Evolutionary conservation across 1,140 invertebrate genomes (phyloP).

Genomic region (Oreohelix idahoensis): DNA sequence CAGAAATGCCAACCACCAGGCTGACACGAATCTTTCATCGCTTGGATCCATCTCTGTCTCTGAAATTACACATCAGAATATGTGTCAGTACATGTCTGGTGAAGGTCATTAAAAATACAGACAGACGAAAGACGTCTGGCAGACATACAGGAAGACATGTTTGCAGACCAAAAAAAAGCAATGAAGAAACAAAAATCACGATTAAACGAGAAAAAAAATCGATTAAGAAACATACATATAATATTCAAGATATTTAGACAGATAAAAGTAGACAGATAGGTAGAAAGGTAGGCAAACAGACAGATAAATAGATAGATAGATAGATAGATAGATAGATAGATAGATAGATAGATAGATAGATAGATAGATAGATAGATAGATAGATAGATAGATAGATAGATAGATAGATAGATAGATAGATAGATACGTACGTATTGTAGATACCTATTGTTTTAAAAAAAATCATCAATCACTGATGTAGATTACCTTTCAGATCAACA

Average conservation of each 20-base stretch:
- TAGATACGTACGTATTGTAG: background rate
- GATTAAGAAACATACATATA: too few relatives aligned
- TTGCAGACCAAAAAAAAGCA: background rate
- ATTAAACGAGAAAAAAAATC: too few relatives aligned
- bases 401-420: background rate
- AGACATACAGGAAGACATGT: too few relatives aligned
- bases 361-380: background rate
- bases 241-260: too few relatives aligned
- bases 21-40: background rate
- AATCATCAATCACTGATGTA: too few relatives aligned
- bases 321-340: background rate
- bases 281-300: too few relatives aligned
- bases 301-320: too few relatives aligned
- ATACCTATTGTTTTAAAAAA: too few relatives aligned
- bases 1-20: slow-evolving; percentile 8
- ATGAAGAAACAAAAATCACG: background rate
- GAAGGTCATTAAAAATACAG: too few relatives aligned
- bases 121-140: too few relatives aligned
- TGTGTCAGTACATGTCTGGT: too few relatives aligned
- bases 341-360: background rate
- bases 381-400: background rate
- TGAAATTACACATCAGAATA: background rate
- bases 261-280: too few relatives aligned
- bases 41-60: background rate
- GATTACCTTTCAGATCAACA: slow-evolving; percentile 2